phyloP scores from a whole-genome alignment of 2,113 vertebrate genomes.

The Sylvietta virens region DNA sequence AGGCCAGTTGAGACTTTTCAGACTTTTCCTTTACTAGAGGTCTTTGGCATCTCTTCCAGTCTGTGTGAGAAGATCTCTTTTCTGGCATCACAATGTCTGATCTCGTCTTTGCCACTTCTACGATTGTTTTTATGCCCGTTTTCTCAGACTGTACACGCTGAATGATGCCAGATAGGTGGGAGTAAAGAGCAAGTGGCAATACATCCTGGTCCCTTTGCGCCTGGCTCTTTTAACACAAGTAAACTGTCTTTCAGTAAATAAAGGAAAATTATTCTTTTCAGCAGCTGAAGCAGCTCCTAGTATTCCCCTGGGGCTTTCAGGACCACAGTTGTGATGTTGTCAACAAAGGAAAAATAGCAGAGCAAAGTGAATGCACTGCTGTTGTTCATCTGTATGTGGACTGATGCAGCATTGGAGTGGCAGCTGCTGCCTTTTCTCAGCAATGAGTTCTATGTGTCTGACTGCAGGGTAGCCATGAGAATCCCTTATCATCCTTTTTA shows the following conservation, averaged over 20 bases:
- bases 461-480: neutral
- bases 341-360: neutral
- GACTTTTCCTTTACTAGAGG: neutral
- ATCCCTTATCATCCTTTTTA: neutral
- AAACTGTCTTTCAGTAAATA: conserved; percentile 15
- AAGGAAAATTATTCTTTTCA: conserved; percentile 32
- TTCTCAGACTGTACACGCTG: neutral
- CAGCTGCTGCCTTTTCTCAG: neutral
- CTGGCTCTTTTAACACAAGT: conserved; percentile 14
- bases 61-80: neutral
- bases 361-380: neutral
- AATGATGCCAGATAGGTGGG: neutral
- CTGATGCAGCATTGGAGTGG: neutral
- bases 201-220: neutral
- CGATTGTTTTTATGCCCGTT: neutral
- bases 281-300: neutral
- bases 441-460: neutral
- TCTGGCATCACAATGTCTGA: neutral
- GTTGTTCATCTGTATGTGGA: neutral
- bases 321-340: conserved; percentile 1
- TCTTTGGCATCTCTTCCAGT: neutral
- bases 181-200: neutral
- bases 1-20: neutral
- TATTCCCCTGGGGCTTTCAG: neutral
- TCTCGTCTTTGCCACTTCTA: neutral